Base-by-base conservation (phyloP, 2,888 invertebrate genomes). In the Gryllus longicercus region DNA sequence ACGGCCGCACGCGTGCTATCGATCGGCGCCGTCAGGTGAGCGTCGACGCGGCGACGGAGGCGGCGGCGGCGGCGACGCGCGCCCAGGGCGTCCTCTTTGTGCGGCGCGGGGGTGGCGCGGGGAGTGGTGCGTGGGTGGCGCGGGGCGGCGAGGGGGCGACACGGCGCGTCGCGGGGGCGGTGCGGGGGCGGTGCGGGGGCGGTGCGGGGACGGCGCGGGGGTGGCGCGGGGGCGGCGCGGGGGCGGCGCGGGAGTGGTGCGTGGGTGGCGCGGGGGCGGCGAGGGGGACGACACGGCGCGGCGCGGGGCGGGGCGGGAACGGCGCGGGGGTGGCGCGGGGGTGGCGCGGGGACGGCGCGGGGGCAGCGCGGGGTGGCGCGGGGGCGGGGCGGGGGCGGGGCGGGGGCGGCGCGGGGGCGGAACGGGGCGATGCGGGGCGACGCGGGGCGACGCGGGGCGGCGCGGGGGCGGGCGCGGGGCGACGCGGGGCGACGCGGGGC, bases 1-100 rank as follows among this genome's bases (percentile, higher is more conserved):
- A 63, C 18, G 18, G 63, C 63, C 18, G 63, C 63, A 63, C 63
- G 63, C 63, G 63, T 63, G 63, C 10, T 63, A 63, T 63, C 63
- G 63, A 63, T 63, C 63, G 63, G 63, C 16, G 63, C 16, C 63
- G 63, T 63, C 63, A 63, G 63, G 63, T 63, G 63, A 63, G 63
- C 63, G 63, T 63, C 16, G 63, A 63, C 16, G 63, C 63, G 63
- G 16, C n/a, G n/a, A n/a, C 25, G 25, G 25, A 2, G 25, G 25
- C 25, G 25, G 2, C 25, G 25, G n/a, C 25, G 25, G 25, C 2
- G 25, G 25, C 25, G 25, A 2, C 25, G 25, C 25, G 25, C n/a
- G n/a, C n/a, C n/a, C n/a, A n/a, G n/a, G n/a, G n/a, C n/a, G n/a
- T n/a, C n/a, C n/a, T n/a, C n/a, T n/a, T n/a, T 2, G 25, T 2